A percentile compares a stretch with the other conserved stretches of the same genome.
Conservation (phyloP, 2,113 vertebrate species). For the Lepus timidus region DNA sequence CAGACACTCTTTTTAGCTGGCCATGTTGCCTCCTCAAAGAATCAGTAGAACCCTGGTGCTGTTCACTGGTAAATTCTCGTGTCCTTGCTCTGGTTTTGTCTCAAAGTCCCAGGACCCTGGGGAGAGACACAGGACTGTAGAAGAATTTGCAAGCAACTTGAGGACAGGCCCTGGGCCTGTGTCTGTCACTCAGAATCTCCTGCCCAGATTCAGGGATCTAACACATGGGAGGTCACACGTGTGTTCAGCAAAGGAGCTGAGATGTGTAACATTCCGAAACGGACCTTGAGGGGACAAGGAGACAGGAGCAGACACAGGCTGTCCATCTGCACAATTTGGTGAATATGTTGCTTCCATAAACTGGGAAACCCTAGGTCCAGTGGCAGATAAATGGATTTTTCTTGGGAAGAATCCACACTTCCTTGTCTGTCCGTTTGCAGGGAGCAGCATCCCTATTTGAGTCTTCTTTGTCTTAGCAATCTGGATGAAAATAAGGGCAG, state of each 20-base stretch:
- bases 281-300: not conserved
- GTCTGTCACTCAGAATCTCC: not conserved
- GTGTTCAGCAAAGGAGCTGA: slow-evolving; percentile 46
- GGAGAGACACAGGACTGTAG: not conserved
- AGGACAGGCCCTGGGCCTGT: not conserved
- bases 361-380: not conserved
- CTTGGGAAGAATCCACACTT: not conserved
- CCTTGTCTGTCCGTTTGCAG: not conserved
- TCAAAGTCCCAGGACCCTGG: not conserved
- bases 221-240: not conserved
- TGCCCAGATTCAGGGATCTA: not conserved
- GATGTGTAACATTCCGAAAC: slow-evolving; percentile 49
- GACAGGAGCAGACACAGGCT: slow-evolving; percentile 51
- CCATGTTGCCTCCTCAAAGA: not conserved
- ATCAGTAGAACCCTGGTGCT: not conserved
- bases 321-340: not conserved
- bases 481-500: not conserved
- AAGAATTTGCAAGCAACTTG: not conserved
- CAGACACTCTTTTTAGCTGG: not conserved
- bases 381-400: slow-evolving; percentile 35
- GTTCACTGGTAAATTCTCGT: not conserved
- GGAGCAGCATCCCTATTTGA: not conserved
- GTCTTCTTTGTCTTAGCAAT: not conserved
- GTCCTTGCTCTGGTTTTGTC: not conserved
- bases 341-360: slow-evolving; percentile 1